Base-by-base conservation (phyloP, 92 coral and sea anemone genomes). In the Chrysogorgia sp. region DNA sequence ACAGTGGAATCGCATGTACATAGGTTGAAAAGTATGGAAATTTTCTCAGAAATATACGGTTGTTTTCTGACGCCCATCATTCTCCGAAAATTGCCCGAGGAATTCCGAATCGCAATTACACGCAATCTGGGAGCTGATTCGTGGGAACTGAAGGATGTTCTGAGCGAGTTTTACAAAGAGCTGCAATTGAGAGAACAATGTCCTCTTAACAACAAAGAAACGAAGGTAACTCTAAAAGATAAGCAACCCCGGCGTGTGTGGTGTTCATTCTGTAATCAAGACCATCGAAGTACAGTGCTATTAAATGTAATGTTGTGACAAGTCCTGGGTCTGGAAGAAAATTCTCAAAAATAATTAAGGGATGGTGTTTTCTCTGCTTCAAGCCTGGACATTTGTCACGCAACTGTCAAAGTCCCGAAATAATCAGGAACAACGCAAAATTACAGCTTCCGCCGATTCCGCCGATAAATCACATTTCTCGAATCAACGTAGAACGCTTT, bases 21-120 rank as follows among this genome's bases (percentile, higher is more conserved):
- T 29, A 86, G 88, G 52, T 63, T 85, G 75, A 87, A 88, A 65
- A 56, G 87, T 41, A 58, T 88, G 56, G 87, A 84, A 48, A 82
- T 88, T 31, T 58, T 58, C 32, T 67, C 83, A 17, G 89, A 88
- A 29, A 71, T 82, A 22, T 88, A 84, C 70, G 83, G 89, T 34
- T 79, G 82, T 40, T 47, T 85, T 66, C 26, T 85, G 57, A 71
- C 81, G 13, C 89, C 85, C 22, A 80, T 85, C 50, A 63, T 85
- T 30, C 76, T 81, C 26, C 64, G 71, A 23, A 85, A 85, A 80
- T 67, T 80, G n/a, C 82, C 85, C 21, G 83, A 79, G 34, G 84
- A 79, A 31, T 55, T 79, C 25, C 77, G 84, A 13, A 68, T 79
- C 57, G 75, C 64, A 10, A 34, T 80, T 47, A 52, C 65, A 10